Percentiles rank a stretch among this genome's conserved stretches.
phyloP scores from a whole-genome alignment of 2,113 vertebrate genomes.

The Pavo muticus region DNA sequence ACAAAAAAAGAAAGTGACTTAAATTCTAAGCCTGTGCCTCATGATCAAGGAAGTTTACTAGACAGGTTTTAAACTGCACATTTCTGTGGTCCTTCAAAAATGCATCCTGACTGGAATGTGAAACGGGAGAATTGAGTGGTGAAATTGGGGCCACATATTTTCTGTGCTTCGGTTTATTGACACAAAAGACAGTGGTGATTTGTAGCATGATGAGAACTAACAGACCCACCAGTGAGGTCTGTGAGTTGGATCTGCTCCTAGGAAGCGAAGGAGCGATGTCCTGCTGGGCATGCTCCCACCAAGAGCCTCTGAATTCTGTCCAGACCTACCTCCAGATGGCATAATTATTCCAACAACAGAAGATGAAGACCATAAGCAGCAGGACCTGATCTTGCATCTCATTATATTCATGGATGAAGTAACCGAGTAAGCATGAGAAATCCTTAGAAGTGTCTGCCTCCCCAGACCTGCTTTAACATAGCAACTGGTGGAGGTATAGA shows the following conservation, averaged over 20 bases:
- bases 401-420: background rate
- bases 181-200: background rate
- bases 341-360: background rate
- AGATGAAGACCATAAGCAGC: background rate
- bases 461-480: background rate
- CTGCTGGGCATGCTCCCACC: background rate
- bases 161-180: slow-evolving; percentile 1
- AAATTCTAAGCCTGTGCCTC: slow-evolving; percentile 66
- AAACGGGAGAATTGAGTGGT: slow-evolving; percentile 49
- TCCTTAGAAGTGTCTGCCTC: background rate
- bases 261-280: background rate
- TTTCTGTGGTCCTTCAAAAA: slow-evolving; percentile 62
- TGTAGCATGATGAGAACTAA: background rate
- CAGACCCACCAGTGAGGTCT: background rate
- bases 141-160: background rate
- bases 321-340: background rate
- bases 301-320: background rate
- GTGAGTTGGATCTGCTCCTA: background rate
- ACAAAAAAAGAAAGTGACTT: slow-evolving; percentile 63
- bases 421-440: background rate
- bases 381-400: background rate
- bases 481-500: background rate
- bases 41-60: slow-evolving; percentile 68
- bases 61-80: slow-evolving; percentile 65
- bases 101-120: slow-evolving; percentile 70